Conservation (phyloP, 2,113 vertebrate species). For the Gobius niger region DNA sequence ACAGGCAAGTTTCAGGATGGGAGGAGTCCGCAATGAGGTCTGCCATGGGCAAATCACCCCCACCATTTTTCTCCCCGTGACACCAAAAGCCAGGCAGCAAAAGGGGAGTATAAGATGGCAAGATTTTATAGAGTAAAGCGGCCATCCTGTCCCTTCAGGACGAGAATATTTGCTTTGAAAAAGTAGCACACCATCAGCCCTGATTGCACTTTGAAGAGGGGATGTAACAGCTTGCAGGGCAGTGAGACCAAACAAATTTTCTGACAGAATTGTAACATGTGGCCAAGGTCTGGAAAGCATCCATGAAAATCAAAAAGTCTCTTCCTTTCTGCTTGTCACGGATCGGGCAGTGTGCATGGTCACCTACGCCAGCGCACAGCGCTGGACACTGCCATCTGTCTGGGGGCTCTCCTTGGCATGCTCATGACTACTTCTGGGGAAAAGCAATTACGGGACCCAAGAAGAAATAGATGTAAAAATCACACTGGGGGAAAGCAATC, state of each 20-base stretch:
- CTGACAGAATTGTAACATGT: slow-evolving; percentile 40
- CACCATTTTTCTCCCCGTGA: slow-evolving; percentile 7
- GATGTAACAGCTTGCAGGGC: slow-evolving; percentile 4
- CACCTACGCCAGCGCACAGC: slow-evolving; percentile 32
- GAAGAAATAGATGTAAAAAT: slow-evolving; percentile 24
- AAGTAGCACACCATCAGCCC: slow-evolving; percentile 51
- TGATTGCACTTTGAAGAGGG: slow-evolving; percentile 41
- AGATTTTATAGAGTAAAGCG: slow-evolving; percentile 35
- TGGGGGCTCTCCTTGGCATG: slow-evolving; percentile 34
- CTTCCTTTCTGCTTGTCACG: slow-evolving; percentile 25
- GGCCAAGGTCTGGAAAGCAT: slow-evolving; percentile 31
- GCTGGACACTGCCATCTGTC: slow-evolving; percentile 34
- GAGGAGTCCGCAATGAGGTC: slow-evolving; percentile 42
- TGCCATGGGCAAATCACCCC: slow-evolving; percentile 23
- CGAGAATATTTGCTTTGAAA: slow-evolving; percentile 65
- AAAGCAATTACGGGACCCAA: slow-evolving; percentile 24
- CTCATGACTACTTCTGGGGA: slow-evolving; percentile 3
- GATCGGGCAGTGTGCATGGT: slow-evolving; percentile 33
- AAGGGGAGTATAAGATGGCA: slow-evolving; percentile 36
- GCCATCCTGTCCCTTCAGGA: slow-evolving; percentile 50
- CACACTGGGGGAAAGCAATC: background rate
- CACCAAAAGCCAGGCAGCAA: slow-evolving; percentile 43
- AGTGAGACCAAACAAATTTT: slow-evolving; percentile 21
- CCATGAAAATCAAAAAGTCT: slow-evolving; percentile 39
- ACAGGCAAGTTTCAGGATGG: slow-evolving; percentile 46